A percentile compares a stretch with the other conserved stretches of the same genome.
Evolutionary conservation across 2,888 invertebrate species (phyloP).

Genomic region (Arctia plantaginis): DNA sequence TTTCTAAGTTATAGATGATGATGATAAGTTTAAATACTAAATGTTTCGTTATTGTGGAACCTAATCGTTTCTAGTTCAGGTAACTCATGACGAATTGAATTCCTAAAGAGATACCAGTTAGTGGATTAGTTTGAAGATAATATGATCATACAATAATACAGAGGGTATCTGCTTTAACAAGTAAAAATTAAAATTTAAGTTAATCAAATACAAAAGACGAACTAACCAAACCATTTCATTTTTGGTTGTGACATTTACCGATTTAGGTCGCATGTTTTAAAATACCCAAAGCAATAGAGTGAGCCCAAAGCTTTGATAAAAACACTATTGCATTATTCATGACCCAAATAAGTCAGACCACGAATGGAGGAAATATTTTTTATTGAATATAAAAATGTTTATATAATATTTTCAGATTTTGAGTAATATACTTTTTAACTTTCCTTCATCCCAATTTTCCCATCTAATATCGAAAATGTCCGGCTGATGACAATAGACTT

Average conservation of each 20-base stretch:
- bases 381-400: neutral
- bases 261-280: slow-evolving; percentile 8
- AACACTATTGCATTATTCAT: slow-evolving; percentile 42
- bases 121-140: too few species aligned
- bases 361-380: neutral
- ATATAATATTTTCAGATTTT: neutral
- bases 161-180: too few species aligned
- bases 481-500: neutral
- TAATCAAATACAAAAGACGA: neutral
- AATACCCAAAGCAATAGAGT: slow-evolving; percentile 30
- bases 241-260: neutral
- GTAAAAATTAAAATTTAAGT: neutral
- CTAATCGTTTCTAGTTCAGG: too few species aligned
- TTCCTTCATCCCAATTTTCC: neutral
- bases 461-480: neutral
- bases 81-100: too few species aligned
- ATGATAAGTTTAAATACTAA: neutral
- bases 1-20: neutral
- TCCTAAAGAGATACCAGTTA: too few species aligned
- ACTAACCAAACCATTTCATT: neutral
- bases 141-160: too few species aligned
- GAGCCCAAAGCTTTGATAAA: slow-evolving; percentile 38
- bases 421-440: neutral
- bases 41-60: too few species aligned
- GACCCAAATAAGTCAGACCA: slow-evolving; percentile 21